These are phyloP conservation scores for Oophaga sylvatica DNA, from an alignment of 2,797 vertebrate genomes.

Conservation along the genomic window DNA sequence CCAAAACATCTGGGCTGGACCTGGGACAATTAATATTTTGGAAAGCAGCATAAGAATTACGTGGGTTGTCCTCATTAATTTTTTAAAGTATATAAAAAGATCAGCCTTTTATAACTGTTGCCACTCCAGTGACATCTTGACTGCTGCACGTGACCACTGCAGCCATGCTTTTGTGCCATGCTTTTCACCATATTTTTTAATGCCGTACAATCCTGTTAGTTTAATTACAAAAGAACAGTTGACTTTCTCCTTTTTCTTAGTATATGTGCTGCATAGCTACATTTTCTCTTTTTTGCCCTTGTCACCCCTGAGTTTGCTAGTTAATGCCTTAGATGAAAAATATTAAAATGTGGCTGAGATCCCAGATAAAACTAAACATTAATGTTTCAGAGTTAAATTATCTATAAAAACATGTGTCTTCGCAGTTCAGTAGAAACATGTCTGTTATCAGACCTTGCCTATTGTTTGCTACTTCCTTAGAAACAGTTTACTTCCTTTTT, in stretches of 20 bases:
- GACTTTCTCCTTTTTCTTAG: no score
- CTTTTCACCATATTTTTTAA: no score
- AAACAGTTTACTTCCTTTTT: constrained; percentile 9
- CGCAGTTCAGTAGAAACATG: not conserved
- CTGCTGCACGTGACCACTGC: no score
- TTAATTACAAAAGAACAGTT: no score
- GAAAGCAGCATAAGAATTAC: not conserved
- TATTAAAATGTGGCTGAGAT: not conserved
- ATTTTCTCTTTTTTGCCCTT: not conserved
- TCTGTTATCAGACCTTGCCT: not conserved
- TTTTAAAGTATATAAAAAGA: no score
- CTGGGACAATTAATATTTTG: not conserved
- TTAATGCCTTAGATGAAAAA: not conserved
- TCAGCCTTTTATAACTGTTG: no score
- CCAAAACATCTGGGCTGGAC: no score
- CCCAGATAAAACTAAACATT: not conserved
- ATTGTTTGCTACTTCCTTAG: constrained; percentile 26
- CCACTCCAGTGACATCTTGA: no score
- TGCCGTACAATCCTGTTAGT: no score
- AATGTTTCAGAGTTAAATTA: constrained; percentile 4
- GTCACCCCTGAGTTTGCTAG: not conserved
- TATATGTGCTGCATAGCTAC: not conserved
- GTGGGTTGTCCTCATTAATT: not conserved
- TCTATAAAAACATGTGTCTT: not conserved
- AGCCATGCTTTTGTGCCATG: no score